phyloP scores from a whole-genome alignment of 2,113 vertebrate genomes.

The Lota lota region DNA sequence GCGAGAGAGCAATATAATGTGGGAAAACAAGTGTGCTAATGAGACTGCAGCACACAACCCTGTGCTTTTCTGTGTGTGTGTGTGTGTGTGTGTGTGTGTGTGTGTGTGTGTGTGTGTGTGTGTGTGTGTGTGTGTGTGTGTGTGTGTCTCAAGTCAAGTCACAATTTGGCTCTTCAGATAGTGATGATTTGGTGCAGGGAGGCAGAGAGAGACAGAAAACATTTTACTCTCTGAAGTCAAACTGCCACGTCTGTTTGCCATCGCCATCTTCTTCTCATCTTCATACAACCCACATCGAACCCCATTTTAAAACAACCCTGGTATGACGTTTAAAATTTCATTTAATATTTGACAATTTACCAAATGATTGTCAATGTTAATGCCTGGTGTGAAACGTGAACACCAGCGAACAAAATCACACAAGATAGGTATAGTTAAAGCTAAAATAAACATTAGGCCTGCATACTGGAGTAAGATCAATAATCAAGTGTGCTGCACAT shows the following conservation, averaged over 20 bases:
- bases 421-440: too few species aligned
- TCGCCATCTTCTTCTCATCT: too few species aligned
- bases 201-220: slow-evolving; percentile 13
- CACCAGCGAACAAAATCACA: too few species aligned
- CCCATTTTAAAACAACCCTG: too few species aligned
- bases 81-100: not conserved
- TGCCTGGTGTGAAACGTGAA: too few species aligned
- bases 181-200: not conserved
- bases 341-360: too few species aligned
- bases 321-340: too few species aligned
- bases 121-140: slow-evolving; percentile 28
- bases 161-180: not conserved
- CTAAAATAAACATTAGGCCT: too few species aligned
- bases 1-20: not conserved
- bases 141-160: not conserved
- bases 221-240: slow-evolving; percentile 25
- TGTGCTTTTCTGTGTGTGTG: slow-evolving; percentile 2
- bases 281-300: too few species aligned
- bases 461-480: too few species aligned
- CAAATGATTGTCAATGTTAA: too few species aligned
- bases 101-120: slow-evolving; percentile 18
- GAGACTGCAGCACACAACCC: not conserved
- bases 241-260: slow-evolving; percentile 27
- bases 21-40: slow-evolving; percentile 1
- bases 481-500: too few species aligned